Base-by-base conservation (phyloP, 23 tunicate species). In the Oikopleura dioica region DNA sequence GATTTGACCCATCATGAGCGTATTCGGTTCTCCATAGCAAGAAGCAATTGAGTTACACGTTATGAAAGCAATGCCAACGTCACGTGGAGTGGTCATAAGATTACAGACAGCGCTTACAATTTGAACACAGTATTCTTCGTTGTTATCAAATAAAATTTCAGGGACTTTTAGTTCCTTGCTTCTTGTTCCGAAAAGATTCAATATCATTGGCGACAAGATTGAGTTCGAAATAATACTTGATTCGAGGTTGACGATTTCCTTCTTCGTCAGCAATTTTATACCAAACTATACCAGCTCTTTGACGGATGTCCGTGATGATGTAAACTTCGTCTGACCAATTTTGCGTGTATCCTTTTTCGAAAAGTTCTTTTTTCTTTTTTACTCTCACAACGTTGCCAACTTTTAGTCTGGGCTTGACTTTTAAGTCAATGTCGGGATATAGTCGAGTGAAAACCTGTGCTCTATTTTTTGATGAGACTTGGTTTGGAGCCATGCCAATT, bases 231-330 rank as follows among this genome's bases (percentile, higher is more conserved):
- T 63, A 63, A 28, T 63, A 63, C 26, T 63, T 63, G 2, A 63
- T 63, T 5, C 72, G 30, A 23, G 72, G 33, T 4, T 12, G 4
- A 2, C 5, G 29, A 2, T 63, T 24, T 23, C 72, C 72, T 2
- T 23, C 26, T 5, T 12, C 5, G 2, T 63, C 72, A 16, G 29
- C 72, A 21, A 63, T 63, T 16, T 2, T 63, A 28, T 63, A 63
- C 72, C 72, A 63, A 63, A 63, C 26, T 63, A 2, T 63, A 21
- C 72, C 72, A 2, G 72, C 72, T 63, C 30, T 31, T 63, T 63
- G 72, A 2, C 26, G 16, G 4, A 28, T 2, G 16, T 63, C 33
- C 16, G 4, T 24, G 4, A 63, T 28, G 2, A 2, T 24, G 26
- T 63, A 63, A 63, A 23, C 16, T 28, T 63, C 5, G 5, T 23